Evolutionary conservation across 2,888 invertebrate genomes (phyloP).

Genomic region (Xanthorhoe designata): DNA sequence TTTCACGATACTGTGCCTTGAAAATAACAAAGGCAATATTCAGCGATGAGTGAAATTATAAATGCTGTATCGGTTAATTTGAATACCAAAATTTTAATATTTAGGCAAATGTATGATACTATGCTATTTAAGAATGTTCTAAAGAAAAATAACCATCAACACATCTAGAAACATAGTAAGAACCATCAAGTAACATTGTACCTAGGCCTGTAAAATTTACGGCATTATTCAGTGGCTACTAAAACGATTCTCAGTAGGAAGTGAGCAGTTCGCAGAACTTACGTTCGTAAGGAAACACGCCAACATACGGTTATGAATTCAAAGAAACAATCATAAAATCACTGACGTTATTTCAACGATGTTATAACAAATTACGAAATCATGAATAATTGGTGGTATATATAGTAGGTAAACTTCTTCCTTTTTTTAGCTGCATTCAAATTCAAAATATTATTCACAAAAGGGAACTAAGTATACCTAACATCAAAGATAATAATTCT

Average conservation of each 20-base stretch:
- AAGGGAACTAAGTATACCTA: too few species aligned
- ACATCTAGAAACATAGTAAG: background rate
- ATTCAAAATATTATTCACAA: too few species aligned
- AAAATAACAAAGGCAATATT: too few species aligned
- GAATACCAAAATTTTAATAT: too few species aligned
- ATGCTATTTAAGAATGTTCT: background rate
- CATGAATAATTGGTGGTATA: background rate
- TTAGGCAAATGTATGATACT: too few species aligned
- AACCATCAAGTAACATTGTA: slow-evolving; percentile 8
- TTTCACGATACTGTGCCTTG: too few species aligned
- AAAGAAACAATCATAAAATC: slow-evolving; percentile 23
- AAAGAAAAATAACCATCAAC: background rate
- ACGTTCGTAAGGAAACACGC: slow-evolving; percentile 20
- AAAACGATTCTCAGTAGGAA: slow-evolving; percentile 6
- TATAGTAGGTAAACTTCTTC: too few species aligned
- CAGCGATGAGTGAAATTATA: too few species aligned
- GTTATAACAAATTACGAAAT: slow-evolving; percentile 9
- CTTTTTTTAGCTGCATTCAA: too few species aligned
- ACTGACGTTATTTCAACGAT: slow-evolving; percentile 12
- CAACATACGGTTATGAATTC: slow-evolving; percentile 19
- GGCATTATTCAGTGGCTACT: slow-evolving; percentile 13
- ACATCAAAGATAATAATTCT: too few species aligned
- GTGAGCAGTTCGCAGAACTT: slow-evolving; percentile 18
- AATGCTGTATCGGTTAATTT: too few species aligned
- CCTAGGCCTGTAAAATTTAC: slow-evolving; percentile 12